Conservation (phyloP, 2,113 vertebrate species). For the Oriolus oriolus region DNA sequence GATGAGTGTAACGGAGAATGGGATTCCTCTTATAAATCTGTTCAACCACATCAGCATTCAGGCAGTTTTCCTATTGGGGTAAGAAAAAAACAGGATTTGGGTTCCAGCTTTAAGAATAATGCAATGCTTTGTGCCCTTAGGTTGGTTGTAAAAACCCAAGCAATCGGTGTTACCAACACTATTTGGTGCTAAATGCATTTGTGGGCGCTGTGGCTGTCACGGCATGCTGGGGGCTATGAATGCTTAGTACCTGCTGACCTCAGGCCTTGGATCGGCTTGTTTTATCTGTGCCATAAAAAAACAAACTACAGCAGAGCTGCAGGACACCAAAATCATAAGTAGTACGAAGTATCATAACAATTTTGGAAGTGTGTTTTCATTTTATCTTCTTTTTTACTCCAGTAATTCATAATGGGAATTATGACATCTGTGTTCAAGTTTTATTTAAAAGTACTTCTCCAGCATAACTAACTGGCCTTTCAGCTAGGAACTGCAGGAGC, state of each 20-base stretch:
- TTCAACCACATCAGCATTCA: constrained; percentile 92
- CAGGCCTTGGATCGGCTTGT: neutral
- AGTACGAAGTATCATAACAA: neutral
- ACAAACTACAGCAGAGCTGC: neutral
- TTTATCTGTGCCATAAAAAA: neutral
- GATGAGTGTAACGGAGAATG: constrained; percentile 92
- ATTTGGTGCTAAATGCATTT: neutral
- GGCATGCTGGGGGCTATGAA: neutral
- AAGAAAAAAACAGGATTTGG: neutral
- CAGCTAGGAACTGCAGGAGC: neutral
- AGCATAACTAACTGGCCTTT: neutral
- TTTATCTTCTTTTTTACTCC: neutral
- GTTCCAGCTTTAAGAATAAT: neutral
- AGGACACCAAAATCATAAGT: neutral
- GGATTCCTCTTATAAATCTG: constrained; percentile 97
- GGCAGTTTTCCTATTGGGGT: constrained; percentile 86
- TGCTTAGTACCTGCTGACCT: neutral
- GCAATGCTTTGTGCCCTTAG: neutral
- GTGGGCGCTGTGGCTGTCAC: neutral
- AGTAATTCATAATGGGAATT: neutral
- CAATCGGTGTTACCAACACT: neutral
- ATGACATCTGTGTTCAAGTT: neutral
- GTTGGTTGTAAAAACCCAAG: neutral
- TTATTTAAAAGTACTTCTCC: neutral
- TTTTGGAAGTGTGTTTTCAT: neutral